Conservation (phyloP, 1,140 invertebrate species). For the Cephus cinctus region DNA sequence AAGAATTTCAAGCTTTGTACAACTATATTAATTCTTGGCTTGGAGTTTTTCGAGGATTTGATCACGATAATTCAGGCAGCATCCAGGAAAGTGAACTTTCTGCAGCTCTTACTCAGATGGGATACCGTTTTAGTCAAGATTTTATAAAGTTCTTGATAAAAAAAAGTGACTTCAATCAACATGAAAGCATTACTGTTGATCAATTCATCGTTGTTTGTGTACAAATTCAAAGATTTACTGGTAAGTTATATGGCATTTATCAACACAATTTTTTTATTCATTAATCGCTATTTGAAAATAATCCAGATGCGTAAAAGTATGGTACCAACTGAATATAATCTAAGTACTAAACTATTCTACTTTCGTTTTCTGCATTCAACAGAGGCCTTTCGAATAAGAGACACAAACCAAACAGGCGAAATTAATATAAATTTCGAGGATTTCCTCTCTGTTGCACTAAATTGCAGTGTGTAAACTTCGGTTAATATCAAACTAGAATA, state of each 20-base stretch:
- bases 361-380: constrained; percentile 20
- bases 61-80: constrained; percentile 77
- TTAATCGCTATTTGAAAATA: constrained; percentile 7
- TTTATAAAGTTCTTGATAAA: constrained; percentile 74
- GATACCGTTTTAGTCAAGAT: constrained; percentile 78
- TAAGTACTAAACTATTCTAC: too few species aligned
- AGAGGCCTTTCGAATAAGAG: constrained; percentile 76
- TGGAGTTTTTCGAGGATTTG: constrained; percentile 77
- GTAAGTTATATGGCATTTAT: constrained; percentile 32
- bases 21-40: constrained; percentile 90
- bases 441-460: constrained; percentile 74
- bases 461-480: constrained; percentile 62
- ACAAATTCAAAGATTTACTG: constrained; percentile 80
- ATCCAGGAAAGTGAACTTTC: constrained; percentile 79
- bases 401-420: constrained; percentile 71
- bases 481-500: constrained; percentile 10
- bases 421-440: constrained; percentile 86
- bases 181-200: constrained; percentile 74
- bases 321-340: too few species aligned
- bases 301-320: constrained; percentile 3
- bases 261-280: constrained; percentile 3
- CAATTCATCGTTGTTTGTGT: constrained; percentile 87
- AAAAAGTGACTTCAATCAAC: constrained; percentile 64
- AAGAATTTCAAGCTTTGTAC: constrained; percentile 85
- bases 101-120: constrained; percentile 82